Percentiles rank a stretch among this genome's conserved stretches.
Conservation (phyloP, 2,888 invertebrate species). For the Xestia xanthographa region DNA sequence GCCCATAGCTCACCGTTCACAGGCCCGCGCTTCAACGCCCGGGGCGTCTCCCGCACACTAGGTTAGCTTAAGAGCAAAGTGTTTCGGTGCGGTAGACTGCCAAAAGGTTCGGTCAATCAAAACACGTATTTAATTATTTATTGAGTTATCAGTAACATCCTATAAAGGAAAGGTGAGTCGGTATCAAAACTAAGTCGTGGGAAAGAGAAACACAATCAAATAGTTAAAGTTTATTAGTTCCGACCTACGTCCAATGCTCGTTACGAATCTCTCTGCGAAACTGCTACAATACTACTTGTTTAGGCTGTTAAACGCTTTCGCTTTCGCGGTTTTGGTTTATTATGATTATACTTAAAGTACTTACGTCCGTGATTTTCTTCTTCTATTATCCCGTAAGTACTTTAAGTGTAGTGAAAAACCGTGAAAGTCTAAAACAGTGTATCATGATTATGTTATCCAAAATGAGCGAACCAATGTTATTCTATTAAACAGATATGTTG, state of each 20-base stretch:
- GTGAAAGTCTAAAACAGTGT: no score
- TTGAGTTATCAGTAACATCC: background rate
- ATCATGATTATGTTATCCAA: slow-evolving; percentile 11
- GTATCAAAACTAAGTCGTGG: background rate
- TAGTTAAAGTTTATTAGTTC: background rate
- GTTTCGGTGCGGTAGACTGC: background rate
- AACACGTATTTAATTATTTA: background rate
- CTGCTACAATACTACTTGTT: background rate
- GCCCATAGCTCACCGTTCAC: no score
- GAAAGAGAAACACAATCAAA: background rate
- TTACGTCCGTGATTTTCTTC: no score
- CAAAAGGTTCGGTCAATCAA: background rate
- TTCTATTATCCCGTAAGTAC: no score
- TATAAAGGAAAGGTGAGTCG: background rate
- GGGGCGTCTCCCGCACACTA: no score
- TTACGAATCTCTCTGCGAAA: background rate
- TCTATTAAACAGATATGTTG: no score
- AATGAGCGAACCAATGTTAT: background rate
- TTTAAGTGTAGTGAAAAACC: no score
- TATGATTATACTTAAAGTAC: no score
- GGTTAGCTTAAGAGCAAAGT: background rate
- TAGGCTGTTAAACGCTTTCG: background rate
- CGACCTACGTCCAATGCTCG: background rate
- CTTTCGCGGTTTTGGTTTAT: background rate
- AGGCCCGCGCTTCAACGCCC: no score